phyloP scores from a whole-genome alignment of 1,140 invertebrate species.

The Drosophila bifasciata region DNA sequence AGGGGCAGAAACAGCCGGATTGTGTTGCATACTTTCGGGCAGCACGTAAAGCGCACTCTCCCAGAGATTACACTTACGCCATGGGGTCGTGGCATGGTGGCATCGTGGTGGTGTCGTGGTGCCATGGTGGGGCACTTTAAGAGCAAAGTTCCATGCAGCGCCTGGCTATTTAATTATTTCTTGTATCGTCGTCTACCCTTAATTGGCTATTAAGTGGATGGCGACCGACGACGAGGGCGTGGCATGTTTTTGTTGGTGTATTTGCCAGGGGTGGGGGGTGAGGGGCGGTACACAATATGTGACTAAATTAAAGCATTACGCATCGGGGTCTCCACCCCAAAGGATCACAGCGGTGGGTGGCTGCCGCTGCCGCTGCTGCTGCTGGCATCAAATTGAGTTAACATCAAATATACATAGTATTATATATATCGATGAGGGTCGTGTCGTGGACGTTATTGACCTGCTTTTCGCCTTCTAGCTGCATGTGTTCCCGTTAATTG shows the following conservation, averaged over 20 bases:
- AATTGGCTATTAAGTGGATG: conserved; percentile 79
- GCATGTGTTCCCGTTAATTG: conserved; percentile 78
- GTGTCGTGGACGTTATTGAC: conserved; percentile 51
- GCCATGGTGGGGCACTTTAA: conserved; percentile 34
- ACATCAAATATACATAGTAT: conserved; percentile 73
- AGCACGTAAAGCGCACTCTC: conserved; percentile 5
- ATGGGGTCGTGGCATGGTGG: background rate
- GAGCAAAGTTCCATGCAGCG: conserved; percentile 62
- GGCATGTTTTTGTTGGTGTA: background rate
- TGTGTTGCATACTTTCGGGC: conserved; percentile 58
- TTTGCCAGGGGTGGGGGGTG: background rate
- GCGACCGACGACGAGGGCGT: conserved; percentile 37
- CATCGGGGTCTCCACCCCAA: conserved; percentile 30
- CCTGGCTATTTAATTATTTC: conserved; percentile 83
- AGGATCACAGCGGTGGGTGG: conserved; percentile 57
- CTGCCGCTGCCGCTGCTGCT: background rate
- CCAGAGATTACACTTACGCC: conserved; percentile 63
- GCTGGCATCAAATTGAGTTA: conserved; percentile 66
- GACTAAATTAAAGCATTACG: conserved; percentile 65
- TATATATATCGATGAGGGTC: conserved; percentile 13
- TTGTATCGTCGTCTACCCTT: conserved; percentile 80
- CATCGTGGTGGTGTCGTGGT: too few relatives aligned
- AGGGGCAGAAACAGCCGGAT: conserved; percentile 8
- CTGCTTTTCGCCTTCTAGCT: conserved; percentile 58
- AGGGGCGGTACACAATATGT: conserved; percentile 59